A percentile compares a stretch with the other conserved stretches of the same genome.
phyloP scores from a whole-genome alignment of 2,113 vertebrate species.

The Sapayoa aenigma region DNA sequence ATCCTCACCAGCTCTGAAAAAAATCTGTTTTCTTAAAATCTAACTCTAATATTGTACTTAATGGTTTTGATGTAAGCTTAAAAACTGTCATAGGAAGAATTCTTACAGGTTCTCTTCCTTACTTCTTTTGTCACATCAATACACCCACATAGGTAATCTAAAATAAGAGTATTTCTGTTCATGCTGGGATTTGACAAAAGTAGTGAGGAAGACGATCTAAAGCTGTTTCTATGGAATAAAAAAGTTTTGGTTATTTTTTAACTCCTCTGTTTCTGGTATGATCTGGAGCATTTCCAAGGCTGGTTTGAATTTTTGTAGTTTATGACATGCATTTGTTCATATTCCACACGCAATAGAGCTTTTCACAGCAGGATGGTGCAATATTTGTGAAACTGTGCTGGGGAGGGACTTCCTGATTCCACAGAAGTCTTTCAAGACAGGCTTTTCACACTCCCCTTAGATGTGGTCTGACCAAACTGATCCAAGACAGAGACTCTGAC shows the following conservation, averaged over 20 bases:
- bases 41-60: slow-evolving; percentile 1
- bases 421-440: not conserved
- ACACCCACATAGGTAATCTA: not conserved
- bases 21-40: not conserved
- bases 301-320: not conserved
- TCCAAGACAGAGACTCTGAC: not conserved
- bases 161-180: not conserved
- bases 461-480: not conserved
- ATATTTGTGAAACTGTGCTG: not conserved
- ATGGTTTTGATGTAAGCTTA: not conserved
- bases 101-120: not conserved
- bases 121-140: not conserved
- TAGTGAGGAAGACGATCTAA: not conserved
- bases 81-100: slow-evolving; percentile 2
- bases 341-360: not conserved
- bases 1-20: not conserved
- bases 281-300: not conserved
- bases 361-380: not conserved
- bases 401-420: not conserved
- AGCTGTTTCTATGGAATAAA: not conserved
- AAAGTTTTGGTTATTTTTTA: too few relatives aligned
- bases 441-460: not conserved
- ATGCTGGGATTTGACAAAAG: not conserved
- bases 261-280: not conserved
- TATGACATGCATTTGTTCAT: not conserved